phyloP scores from a whole-genome alignment of 2,797 vertebrate genomes.

The Uromys caudimaculatus region DNA sequence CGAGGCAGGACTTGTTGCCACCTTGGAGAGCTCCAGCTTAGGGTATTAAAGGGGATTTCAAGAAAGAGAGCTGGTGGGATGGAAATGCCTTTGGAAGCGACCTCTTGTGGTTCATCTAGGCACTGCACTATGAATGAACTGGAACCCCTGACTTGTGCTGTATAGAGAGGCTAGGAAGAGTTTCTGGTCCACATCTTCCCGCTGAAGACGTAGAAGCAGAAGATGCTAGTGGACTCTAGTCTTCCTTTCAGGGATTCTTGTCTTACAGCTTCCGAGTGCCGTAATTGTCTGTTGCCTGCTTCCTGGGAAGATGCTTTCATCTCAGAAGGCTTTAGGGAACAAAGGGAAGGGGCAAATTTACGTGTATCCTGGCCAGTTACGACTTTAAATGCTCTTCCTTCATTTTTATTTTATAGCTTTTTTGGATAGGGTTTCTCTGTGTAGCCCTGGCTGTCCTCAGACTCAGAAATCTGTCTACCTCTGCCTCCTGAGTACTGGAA shows the following conservation, averaged over 20 bases:
- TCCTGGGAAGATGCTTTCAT: conserved; percentile 22
- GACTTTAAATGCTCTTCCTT: background rate
- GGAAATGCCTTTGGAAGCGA: conserved; percentile 55
- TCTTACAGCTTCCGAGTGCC: conserved; percentile 42
- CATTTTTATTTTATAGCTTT: background rate
- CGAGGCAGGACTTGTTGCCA: conserved; percentile 21
- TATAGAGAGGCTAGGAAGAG: background rate
- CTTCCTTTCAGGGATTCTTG: conserved; percentile 45
- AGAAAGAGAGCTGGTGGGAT: conserved; percentile 46
- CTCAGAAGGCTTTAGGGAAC: background rate
- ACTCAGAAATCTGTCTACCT: background rate
- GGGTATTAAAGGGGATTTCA: background rate
- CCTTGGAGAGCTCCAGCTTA: conserved; percentile 73
- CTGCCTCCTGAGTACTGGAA: background rate
- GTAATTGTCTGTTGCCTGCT: background rate
- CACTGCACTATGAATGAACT: conserved; percentile 49
- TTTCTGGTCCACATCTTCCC: background rate
- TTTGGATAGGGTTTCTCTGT: background rate
- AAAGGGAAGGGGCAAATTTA: conserved; percentile 18
- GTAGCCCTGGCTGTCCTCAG: background rate
- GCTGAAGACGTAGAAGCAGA: conserved; percentile 15
- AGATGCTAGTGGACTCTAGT: conserved; percentile 3
- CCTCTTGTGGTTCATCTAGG: conserved; percentile 74
- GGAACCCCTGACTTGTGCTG: background rate
- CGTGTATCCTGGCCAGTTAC: background rate